phyloP scores from a whole-genome alignment of 2,888 invertebrate genomes.

The Unio delphinus region DNA sequence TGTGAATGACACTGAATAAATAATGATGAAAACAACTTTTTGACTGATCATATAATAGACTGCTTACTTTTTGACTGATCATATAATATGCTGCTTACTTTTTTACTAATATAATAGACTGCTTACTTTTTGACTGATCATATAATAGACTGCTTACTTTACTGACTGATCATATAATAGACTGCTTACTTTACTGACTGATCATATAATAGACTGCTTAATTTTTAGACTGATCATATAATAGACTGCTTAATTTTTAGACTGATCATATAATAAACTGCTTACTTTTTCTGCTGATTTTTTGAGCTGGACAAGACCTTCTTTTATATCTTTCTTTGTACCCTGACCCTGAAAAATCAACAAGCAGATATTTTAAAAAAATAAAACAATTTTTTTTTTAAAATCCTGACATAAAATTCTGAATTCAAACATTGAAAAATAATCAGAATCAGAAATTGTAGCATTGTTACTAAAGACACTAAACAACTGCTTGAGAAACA shows the following conservation, averaged over 20 bases:
- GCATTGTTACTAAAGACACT: too few species aligned
- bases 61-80: slow-evolving; percentile 37
- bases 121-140: too few species aligned
- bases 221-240: too few species aligned
- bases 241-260: not conserved
- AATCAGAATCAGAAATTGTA: too few species aligned
- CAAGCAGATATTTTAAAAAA: slow-evolving; percentile 1
- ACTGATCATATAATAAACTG: not conserved
- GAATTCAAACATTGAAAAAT: too few species aligned
- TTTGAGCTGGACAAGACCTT: slow-evolving; percentile 54
- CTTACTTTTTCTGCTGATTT: slow-evolving; percentile 61
- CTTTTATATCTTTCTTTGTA: slow-evolving; percentile 53
- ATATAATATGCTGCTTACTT: slow-evolving; percentile 47
- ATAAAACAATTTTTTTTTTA: not conserved
- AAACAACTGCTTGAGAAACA: too few species aligned
- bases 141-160: not conserved
- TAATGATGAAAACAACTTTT: too few species aligned
- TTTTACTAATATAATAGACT: slow-evolving; percentile 1
- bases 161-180: not conserved
- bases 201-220: not conserved
- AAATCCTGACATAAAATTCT: too few species aligned
- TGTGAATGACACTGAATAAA: too few species aligned
- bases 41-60: not conserved
- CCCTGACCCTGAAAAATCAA: slow-evolving; percentile 60
- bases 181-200: too few species aligned